Conservation (phyloP, 1,140 invertebrate genomes). For the Heliconius himera region DNA sequence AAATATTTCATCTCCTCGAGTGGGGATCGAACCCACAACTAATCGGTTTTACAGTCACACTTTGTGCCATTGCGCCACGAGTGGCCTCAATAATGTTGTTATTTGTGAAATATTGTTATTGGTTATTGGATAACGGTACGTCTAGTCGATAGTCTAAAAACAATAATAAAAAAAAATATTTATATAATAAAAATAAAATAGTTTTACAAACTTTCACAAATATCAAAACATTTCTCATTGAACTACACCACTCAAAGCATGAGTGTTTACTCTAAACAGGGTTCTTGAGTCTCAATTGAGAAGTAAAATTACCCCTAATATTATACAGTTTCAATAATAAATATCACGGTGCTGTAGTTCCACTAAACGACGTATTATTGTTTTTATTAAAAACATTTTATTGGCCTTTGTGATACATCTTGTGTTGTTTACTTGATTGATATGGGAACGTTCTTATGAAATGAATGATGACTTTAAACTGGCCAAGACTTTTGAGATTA, state of each 20-base stretch:
- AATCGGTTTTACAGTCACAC: too few relatives aligned
- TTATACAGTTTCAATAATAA: constrained; percentile 52
- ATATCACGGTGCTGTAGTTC: constrained; percentile 58
- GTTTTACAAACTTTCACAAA: constrained; percentile 18
- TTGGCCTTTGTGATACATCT: constrained; percentile 59
- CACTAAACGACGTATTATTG: constrained; percentile 60
- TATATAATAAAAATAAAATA: not conserved
- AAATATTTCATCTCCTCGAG: too few relatives aligned
- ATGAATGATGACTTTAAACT: constrained; percentile 39
- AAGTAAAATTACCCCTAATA: constrained; percentile 65
- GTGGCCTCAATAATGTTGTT: too few relatives aligned
- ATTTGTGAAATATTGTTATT: too few relatives aligned
- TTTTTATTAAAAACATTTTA: constrained; percentile 72
- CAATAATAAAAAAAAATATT: not conserved
- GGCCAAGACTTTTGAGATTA: not conserved
- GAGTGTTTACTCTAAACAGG: constrained; percentile 76
- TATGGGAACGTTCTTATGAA: constrained; percentile 61
- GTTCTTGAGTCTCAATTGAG: constrained; percentile 62
- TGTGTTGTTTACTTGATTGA: constrained; percentile 55
- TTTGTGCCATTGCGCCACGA: too few relatives aligned
- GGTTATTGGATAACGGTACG: too few relatives aligned
- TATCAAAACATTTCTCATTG: constrained; percentile 52
- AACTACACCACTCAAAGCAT: constrained; percentile 52
- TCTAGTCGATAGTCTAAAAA: too few relatives aligned
- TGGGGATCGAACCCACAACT: too few relatives aligned